These are phyloP conservation scores for Rattus rattus DNA, from an alignment of 2,113 vertebrate genomes.

Conservation along the genomic window DNA sequence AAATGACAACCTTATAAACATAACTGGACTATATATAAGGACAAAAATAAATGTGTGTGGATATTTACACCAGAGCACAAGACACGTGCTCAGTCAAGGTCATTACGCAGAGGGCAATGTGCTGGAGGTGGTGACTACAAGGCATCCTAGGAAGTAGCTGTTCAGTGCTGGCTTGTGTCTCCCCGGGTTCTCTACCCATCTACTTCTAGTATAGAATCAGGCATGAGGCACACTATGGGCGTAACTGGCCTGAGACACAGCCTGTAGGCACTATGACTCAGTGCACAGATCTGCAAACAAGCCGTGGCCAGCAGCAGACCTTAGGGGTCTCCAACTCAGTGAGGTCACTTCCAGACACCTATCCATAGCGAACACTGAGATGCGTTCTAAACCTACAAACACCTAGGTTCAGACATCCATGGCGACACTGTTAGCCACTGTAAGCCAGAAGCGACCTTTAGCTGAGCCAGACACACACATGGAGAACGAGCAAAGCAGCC, in stretches of 20 bases:
- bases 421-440: not conserved
- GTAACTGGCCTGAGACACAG: not conserved
- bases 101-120: not conserved
- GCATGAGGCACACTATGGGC: no score
- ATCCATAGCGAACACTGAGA: not conserved
- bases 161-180: not conserved
- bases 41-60: not conserved
- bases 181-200: not conserved
- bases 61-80: not conserved
- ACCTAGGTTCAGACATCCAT: not conserved
- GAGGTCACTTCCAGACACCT: not conserved
- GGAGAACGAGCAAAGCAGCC: fast-evolving
- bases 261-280: fast-evolving
- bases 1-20: not conserved
- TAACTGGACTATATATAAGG: no score
- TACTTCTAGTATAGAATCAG: not conserved
- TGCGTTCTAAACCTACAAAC: not conserved
- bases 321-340: not conserved
- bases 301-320: fast-evolving
- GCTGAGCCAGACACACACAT: fast-evolving
- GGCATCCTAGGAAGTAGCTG: not conserved
- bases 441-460: not conserved
- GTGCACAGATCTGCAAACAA: not conserved
- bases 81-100: not conserved
- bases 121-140: not conserved